These are phyloP conservation scores for Leistus spinibarbis DNA, from an alignment of 2,888 invertebrate species.

Conservation along the genomic window DNA sequence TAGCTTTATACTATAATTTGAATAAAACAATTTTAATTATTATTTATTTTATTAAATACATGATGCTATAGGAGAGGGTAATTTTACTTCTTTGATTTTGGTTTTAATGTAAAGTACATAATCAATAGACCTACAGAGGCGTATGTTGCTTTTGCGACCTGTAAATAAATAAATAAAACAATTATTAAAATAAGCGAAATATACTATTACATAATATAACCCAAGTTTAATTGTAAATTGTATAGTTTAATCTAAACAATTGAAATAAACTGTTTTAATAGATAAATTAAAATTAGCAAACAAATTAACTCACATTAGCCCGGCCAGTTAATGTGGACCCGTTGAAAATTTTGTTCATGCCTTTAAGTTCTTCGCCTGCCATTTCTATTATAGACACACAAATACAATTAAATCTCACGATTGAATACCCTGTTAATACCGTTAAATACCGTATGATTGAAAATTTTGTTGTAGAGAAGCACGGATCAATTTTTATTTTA, in stretches of 20 bases:
- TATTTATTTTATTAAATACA: conserved; percentile 25
- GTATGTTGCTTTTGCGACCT: conserved; percentile 75
- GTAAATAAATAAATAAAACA: conserved; percentile 50
- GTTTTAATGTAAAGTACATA: conserved; percentile 68
- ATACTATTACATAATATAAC: conserved; percentile 8
- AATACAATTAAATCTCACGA: background rate
- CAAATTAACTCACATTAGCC: conserved; percentile 68
- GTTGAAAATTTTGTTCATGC: conserved; percentile 72
- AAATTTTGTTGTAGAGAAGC: conserved; percentile 9
- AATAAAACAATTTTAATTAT: conserved; percentile 1
- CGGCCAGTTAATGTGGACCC: conserved; percentile 69
- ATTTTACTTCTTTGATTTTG: conserved; percentile 54
- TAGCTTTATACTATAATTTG: no score
- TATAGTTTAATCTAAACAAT: background rate
- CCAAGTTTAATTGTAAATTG: background rate
- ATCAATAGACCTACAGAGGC: conserved; percentile 65
- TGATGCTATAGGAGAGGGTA: conserved; percentile 7
- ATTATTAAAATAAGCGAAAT: background rate
- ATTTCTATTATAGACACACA: conserved; percentile 10
- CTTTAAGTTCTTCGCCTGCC: conserved; percentile 67
- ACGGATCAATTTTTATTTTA: background rate
- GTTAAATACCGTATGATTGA: conserved; percentile 14
- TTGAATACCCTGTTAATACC: background rate
- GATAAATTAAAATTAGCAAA: background rate
- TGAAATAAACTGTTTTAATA: background rate